These are phyloP conservation scores for Apostichopus parvimensis DNA, from an alignment of 35 echinoderm and acorn worm genomes.

Conservation along the genomic window DNA sequence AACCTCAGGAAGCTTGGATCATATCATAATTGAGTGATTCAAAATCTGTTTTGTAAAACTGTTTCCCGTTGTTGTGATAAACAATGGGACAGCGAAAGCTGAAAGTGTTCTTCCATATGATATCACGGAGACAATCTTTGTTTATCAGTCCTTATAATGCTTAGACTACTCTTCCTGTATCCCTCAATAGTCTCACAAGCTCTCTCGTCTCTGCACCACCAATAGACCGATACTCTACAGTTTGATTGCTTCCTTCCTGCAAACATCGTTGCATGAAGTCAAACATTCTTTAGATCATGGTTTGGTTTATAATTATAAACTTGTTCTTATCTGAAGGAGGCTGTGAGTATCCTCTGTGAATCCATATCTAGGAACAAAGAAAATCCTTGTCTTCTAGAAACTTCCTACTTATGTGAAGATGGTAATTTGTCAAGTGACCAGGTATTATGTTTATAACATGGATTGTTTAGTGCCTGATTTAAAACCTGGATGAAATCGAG, in stretches of 20 bases:
- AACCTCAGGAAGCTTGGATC: not conserved
- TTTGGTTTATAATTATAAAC: not conserved
- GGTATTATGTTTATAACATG: too few relatives aligned
- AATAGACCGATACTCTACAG: not conserved
- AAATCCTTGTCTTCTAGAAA: not conserved
- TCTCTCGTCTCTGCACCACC: too few relatives aligned
- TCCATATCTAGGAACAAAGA: not conserved
- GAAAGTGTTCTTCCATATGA: not conserved
- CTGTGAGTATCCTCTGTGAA: not conserved
- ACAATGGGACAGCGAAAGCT: not conserved
- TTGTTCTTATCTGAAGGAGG: not conserved
- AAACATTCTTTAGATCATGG: not conserved
- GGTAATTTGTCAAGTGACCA: too few relatives aligned
- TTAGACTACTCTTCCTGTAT: not conserved
- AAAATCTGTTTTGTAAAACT: not conserved
- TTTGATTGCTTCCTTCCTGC: not conserved
- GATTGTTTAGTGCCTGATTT: too few relatives aligned
- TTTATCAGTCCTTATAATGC: not conserved
- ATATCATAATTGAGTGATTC: not conserved
- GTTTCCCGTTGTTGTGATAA: not conserved
- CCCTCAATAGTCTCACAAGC: not conserved
- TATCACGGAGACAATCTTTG: not conserved
- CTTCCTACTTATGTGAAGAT: too few relatives aligned
- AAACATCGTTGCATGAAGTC: not conserved
- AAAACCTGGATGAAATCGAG: too few relatives aligned